Evolutionary conservation across 92 coral and sea anemone genomes (phyloP).

Genomic region (Epizoanthus stellaris): DNA sequence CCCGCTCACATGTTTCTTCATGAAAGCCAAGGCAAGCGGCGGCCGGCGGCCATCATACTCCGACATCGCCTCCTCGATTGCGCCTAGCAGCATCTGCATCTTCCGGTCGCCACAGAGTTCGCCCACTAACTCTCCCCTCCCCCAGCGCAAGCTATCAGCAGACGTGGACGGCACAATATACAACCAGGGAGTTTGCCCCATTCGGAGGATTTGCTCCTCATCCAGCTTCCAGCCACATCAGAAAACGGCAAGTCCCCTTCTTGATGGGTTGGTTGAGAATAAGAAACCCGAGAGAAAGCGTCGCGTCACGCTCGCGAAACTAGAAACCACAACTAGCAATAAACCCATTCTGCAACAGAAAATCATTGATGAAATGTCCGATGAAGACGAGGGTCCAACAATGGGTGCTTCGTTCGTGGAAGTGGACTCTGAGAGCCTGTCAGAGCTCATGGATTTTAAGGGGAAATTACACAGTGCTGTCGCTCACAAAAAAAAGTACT

Average conservation of each 20-base stretch:
- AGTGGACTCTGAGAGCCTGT: constrained; percentile 60
- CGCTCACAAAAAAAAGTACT: constrained; percentile 8
- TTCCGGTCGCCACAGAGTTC: constrained; percentile 90
- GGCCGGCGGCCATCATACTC: constrained; percentile 72
- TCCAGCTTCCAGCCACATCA: not conserved
- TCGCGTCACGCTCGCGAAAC: constrained; percentile 59
- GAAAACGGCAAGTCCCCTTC: constrained; percentile 14
- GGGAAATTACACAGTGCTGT: constrained; percentile 40
- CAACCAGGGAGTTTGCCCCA: constrained; percentile 18
- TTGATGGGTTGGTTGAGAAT: constrained; percentile 12
- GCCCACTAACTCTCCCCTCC: constrained; percentile 73
- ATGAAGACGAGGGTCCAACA: constrained; percentile 6
- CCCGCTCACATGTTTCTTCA: constrained; percentile 91
- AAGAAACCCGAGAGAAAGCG: constrained; percentile 44
- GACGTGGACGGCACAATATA: not conserved
- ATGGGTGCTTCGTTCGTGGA: constrained; percentile 63
- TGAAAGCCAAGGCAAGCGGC: constrained; percentile 68
- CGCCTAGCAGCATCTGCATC: constrained; percentile 91
- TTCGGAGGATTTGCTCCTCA: constrained; percentile 22
- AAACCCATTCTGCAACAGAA: constrained; percentile 29
- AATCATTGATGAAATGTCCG: constrained; percentile 3
- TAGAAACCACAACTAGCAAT: constrained; percentile 38
- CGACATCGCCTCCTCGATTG: constrained; percentile 86
- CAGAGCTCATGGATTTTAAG: constrained; percentile 57
- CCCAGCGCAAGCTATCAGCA: constrained; percentile 48